Conservation (phyloP, 2,113 vertebrate species). For the Tupaia chinensis region DNA sequence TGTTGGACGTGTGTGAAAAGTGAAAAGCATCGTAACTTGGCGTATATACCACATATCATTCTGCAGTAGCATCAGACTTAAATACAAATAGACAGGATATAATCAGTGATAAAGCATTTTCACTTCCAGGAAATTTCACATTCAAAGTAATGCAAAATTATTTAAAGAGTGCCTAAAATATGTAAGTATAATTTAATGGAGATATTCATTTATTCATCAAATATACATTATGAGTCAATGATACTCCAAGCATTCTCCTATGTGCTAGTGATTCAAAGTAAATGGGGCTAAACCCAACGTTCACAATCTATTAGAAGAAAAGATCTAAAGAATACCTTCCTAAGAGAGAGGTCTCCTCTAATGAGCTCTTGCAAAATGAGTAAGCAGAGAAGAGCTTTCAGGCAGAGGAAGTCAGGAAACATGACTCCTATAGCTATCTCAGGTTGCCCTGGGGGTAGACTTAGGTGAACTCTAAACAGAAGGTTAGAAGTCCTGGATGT, state of each 20-base stretch:
- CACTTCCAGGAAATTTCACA: not conserved
- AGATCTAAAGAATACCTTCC: not conserved
- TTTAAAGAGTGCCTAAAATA: not conserved
- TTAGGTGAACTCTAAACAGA: not conserved
- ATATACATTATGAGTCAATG: not conserved
- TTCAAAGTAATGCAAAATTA: not conserved
- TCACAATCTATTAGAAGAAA: not conserved
- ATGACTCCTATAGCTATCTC: not conserved
- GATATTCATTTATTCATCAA: not conserved
- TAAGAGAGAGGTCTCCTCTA: not conserved
- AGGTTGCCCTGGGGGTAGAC: not conserved
- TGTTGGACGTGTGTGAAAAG: not conserved
- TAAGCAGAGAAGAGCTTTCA: not conserved
- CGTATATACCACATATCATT: not conserved
- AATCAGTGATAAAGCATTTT: not conserved
- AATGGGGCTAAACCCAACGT: not conserved
- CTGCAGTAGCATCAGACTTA: not conserved
- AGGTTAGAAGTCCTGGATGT: not conserved
- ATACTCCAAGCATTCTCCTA: not conserved
- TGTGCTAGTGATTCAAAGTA: not conserved
- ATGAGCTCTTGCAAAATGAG: not conserved
- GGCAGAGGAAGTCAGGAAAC: not conserved
- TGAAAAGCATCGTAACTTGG: not conserved
- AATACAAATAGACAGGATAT: not conserved
- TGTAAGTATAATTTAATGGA: not conserved